Evolutionary conservation across 2,888 invertebrate genomes (phyloP).

Genomic region (Yponomeuta evonymella): DNA sequence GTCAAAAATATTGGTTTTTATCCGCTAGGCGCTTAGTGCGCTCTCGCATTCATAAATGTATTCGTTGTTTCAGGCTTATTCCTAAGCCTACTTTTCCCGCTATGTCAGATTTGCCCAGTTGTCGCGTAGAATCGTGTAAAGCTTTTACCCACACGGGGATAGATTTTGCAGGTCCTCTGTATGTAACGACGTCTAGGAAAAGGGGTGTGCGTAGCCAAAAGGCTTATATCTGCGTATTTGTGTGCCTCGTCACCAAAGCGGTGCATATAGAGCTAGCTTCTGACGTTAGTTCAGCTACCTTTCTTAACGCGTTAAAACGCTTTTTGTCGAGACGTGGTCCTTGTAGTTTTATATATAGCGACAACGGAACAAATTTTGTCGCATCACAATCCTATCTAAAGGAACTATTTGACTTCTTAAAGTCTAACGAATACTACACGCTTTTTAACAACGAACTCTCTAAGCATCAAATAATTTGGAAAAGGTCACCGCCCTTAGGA

Average conservation of each 20-base stretch:
- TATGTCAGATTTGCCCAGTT: slow-evolving; percentile 18
- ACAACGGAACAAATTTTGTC: no score
- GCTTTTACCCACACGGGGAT: neutral
- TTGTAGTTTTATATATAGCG: neutral
- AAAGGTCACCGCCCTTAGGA: slow-evolving; percentile 8
- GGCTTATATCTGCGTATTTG: slow-evolving; percentile 17
- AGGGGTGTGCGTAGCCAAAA: slow-evolving; percentile 17
- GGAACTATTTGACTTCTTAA: slow-evolving; percentile 10
- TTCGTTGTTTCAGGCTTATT: slow-evolving; percentile 16
- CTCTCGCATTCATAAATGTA: slow-evolving; percentile 14
- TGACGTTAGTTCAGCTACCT: neutral
- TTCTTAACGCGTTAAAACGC: neutral
- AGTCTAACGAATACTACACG: neutral
- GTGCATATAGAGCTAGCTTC: neutral
- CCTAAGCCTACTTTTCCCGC: slow-evolving; percentile 16
- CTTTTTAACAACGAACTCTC: slow-evolving; percentile 4
- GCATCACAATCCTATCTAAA: neutral
- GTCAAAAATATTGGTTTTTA: slow-evolving; percentile 21
- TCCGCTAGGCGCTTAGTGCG: slow-evolving; percentile 19
- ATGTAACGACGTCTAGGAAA: neutral
- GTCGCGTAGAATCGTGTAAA: slow-evolving; percentile 16
- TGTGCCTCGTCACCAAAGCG: slow-evolving; percentile 2
- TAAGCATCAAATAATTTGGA: slow-evolving; percentile 7
- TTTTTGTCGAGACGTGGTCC: neutral
- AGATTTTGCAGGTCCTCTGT: neutral